Conservation (phyloP, 1,140 invertebrate genomes). For the Trachymyrmex septentrionalis region DNA sequence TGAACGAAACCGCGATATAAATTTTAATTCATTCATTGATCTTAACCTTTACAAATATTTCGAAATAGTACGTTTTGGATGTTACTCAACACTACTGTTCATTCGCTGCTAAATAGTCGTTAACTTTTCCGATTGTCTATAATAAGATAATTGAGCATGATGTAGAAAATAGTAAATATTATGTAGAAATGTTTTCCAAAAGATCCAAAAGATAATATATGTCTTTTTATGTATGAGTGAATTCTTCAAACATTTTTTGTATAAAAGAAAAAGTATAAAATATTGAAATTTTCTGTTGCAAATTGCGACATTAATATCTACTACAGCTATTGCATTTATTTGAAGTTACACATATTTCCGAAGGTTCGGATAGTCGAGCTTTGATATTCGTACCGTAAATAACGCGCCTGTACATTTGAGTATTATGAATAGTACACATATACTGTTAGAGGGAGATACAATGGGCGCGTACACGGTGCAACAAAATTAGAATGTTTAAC, state of each 20-base stretch:
- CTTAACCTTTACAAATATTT: background rate
- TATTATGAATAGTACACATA: slow-evolving; percentile 54
- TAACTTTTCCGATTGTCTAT: background rate
- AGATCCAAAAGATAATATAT: too few relatives aligned
- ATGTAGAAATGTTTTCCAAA: background rate
- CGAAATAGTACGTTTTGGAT: background rate
- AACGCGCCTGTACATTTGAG: slow-evolving; percentile 43
- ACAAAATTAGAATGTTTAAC: slow-evolving; percentile 64
- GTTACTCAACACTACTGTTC: background rate
- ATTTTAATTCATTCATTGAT: background rate
- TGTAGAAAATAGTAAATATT: background rate
- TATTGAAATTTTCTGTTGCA: slow-evolving; percentile 13
- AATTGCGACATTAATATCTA: background rate
- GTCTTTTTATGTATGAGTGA: background rate
- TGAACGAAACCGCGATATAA: background rate
- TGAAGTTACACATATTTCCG: slow-evolving; percentile 18
- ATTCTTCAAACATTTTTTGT: background rate
- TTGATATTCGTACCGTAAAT: slow-evolving; percentile 55
- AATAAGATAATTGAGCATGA: background rate
- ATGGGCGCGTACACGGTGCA: slow-evolving; percentile 33
- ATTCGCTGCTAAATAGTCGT: background rate
- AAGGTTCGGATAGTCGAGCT: slow-evolving; percentile 41
- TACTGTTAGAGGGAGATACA: slow-evolving; percentile 42
- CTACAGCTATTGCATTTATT: background rate
- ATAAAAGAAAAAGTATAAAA: background rate